These are phyloP conservation scores for Drosophila tsacasi DNA, from an alignment of 1,140 invertebrate genomes.

Conservation along the genomic window DNA sequence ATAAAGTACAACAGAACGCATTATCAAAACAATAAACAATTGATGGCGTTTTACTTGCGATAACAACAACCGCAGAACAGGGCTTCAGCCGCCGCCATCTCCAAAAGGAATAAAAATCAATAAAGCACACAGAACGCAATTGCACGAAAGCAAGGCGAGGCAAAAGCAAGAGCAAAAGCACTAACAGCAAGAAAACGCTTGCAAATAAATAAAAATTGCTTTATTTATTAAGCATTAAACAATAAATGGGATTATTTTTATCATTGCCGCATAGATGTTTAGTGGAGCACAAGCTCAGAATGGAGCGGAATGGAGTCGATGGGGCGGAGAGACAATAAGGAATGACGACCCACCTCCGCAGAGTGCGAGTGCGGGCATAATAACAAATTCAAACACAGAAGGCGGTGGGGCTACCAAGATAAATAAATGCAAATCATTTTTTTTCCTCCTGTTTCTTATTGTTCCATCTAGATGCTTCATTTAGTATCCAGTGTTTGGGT, in stretches of 20 bases:
- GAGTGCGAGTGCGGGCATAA: conserved; percentile 43
- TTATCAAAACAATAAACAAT: conserved; percentile 83
- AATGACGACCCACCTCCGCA: neutral
- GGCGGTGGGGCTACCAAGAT: conserved; percentile 44
- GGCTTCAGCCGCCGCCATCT: conserved; percentile 23
- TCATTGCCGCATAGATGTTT: conserved; percentile 61
- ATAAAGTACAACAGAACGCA: conserved; percentile 51
- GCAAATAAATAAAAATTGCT: conserved; percentile 83
- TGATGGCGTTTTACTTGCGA: conserved; percentile 72
- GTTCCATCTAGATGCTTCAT: conserved; percentile 4
- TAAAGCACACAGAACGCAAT: conserved; percentile 47
- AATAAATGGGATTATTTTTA: conserved; percentile 84
- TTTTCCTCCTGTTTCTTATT: conserved; percentile 32
- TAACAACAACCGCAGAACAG: conserved; percentile 43
- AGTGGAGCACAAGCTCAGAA: conserved; percentile 11
- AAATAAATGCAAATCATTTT: conserved; percentile 82
- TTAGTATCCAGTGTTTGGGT: conserved; percentile 7
- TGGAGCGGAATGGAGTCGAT: conserved; percentile 5
- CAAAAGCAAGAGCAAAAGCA: conserved; percentile 2
- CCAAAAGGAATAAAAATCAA: conserved; percentile 49
- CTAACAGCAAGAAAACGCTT: conserved; percentile 52
- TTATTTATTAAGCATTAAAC: conserved; percentile 84
- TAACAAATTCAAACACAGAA: conserved; percentile 45
- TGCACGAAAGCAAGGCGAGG: conserved; percentile 22
- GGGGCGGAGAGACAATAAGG: conserved; percentile 37